Conservation (phyloP, 2,888 invertebrate species). For the Pachliopta kotzebuea region DNA sequence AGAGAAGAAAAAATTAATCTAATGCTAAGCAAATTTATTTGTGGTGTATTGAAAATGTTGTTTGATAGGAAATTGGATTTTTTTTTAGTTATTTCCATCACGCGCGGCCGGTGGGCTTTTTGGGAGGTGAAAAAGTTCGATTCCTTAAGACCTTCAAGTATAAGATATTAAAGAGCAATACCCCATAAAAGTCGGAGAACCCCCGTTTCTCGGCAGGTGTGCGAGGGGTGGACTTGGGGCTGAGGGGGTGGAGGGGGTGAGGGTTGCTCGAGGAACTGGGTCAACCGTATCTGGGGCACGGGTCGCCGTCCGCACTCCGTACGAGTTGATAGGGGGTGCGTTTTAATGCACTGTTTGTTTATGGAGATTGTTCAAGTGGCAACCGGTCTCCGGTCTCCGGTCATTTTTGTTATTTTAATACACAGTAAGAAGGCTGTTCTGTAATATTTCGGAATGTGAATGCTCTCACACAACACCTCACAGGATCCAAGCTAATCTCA, state of each 20-base stretch:
- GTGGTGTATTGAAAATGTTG: no score
- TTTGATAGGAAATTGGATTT: no score
- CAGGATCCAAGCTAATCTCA: no score
- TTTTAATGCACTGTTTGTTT: slow-evolving; percentile 25
- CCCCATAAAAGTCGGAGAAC: slow-evolving; percentile 21
- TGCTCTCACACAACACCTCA: no score
- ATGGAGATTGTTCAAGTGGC: slow-evolving; percentile 15
- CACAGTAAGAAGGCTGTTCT: no score
- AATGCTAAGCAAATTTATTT: no score
- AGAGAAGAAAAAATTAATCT: no score
- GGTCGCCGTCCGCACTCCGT: slow-evolving; percentile 16
- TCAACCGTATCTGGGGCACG: slow-evolving; percentile 25
- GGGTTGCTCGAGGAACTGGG: slow-evolving; percentile 17
- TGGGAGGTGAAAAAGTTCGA: slow-evolving; percentile 3
- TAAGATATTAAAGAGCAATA: slow-evolving; percentile 24
- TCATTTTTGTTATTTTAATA: no score
- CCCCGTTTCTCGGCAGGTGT: slow-evolving; percentile 14
- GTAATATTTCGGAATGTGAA: no score
- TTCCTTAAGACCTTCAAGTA: slow-evolving; percentile 9
- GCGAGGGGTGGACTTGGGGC: slow-evolving; percentile 4
- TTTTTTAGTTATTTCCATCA: no score
- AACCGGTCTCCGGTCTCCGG: no score
- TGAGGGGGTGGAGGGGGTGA: slow-evolving; percentile 3
- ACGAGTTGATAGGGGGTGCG: slow-evolving; percentile 19
- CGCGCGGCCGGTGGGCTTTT: no score